These are phyloP conservation scores for Menidia beryllina DNA, from an alignment of 2,113 vertebrate species.

Conservation along the genomic window DNA sequence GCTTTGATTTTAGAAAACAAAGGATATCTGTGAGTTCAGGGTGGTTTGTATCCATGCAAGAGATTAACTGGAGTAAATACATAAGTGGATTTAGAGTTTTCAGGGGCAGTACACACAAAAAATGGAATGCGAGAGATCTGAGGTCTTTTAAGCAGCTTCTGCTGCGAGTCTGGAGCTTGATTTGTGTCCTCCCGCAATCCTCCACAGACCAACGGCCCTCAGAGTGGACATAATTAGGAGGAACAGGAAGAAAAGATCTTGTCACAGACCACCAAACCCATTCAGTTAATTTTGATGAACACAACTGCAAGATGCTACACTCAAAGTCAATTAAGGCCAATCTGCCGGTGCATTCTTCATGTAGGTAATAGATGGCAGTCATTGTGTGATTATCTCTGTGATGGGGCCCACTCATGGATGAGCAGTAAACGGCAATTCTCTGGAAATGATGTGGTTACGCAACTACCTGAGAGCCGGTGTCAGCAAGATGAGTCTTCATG, in stretches of 20 bases:
- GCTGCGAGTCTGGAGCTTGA: neutral
- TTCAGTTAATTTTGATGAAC: conserved; percentile 68
- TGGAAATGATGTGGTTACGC: conserved; percentile 46
- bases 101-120: conserved; percentile 8
- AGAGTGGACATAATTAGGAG: conserved; percentile 57
- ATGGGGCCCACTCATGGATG: conserved; percentile 23
- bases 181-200: conserved; percentile 16
- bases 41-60: conserved; percentile 17
- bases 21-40: conserved; percentile 42
- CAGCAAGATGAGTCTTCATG: conserved; percentile 9
- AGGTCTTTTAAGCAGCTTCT: conserved; percentile 23
- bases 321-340: conserved; percentile 77
- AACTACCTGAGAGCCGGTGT: conserved; percentile 49
- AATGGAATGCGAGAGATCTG: neutral
- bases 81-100: conserved; percentile 40
- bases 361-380: conserved; percentile 30
- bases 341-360: conserved; percentile 48
- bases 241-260: conserved; percentile 53
- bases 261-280: conserved; percentile 77
- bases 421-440: conserved; percentile 23
- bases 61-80: conserved; percentile 26
- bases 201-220: conserved; percentile 6
- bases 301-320: conserved; percentile 53
- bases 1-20: conserved; percentile 65
- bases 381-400: conserved; percentile 28